Percentiles rank a stretch among this genome's conserved stretches.
Evolutionary conservation across 2,797 vertebrate genomes (phyloP).

Genomic region (Channa striata): DNA sequence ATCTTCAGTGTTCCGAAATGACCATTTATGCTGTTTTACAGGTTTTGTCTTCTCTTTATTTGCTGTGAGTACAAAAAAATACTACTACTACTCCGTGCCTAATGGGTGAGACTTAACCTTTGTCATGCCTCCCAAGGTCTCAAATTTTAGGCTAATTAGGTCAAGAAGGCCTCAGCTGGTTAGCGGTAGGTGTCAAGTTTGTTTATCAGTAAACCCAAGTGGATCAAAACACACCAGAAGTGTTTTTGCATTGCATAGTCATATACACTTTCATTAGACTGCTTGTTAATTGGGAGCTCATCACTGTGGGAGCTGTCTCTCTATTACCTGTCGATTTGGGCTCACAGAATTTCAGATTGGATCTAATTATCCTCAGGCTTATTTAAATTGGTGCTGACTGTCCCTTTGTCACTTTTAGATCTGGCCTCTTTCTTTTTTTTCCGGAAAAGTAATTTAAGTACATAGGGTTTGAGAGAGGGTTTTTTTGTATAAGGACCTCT

Average conservation of each 20-base stretch:
- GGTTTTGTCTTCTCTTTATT: no score
- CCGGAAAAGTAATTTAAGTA: not conserved
- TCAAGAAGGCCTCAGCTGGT: no score
- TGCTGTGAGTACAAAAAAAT: no score
- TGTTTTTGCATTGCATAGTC: no score
- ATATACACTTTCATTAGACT: not conserved
- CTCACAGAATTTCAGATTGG: conserved; percentile 3
- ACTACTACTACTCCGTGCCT: no score
- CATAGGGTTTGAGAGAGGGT: no score
- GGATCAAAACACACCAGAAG: not conserved
- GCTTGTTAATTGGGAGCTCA: conserved; percentile 11
- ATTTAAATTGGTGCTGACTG: conserved; percentile 1
- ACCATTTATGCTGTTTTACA: no score
- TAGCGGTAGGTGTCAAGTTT: not conserved
- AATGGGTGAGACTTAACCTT: not conserved
- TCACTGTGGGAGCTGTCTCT: not conserved
- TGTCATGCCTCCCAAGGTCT: no score
- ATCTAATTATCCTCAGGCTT: conserved; percentile 11
- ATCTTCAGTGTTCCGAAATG: not conserved
- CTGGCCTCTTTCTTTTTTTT: not conserved
- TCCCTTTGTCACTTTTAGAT: not conserved
- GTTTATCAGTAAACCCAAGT: not conserved
- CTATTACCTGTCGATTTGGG: not conserved
- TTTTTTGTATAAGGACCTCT: not conserved
- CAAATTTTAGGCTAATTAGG: not conserved